These are phyloP conservation scores for Xenus cinereus DNA, from an alignment of 2,113 vertebrate genomes.

Conservation along the genomic window DNA sequence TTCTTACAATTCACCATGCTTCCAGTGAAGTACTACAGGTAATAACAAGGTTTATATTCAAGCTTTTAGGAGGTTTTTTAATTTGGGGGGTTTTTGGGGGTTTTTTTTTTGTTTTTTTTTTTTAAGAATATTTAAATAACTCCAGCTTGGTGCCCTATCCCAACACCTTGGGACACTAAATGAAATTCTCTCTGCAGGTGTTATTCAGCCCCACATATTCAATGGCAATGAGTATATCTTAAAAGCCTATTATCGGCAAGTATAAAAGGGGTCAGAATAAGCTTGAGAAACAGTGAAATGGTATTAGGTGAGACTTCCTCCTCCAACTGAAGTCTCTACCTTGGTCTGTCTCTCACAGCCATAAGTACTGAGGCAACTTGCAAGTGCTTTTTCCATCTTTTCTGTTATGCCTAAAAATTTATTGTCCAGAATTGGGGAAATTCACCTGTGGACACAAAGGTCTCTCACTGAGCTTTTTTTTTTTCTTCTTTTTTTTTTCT, in stretches of 20 bases:
- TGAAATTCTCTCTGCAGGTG: neutral
- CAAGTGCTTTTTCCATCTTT: neutral
- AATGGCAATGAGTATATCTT: neutral
- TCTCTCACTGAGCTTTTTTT: neutral
- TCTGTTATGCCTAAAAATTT: neutral
- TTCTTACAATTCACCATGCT: neutral
- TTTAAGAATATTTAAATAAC: neutral
- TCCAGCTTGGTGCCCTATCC: neutral
- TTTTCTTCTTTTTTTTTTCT: neutral
- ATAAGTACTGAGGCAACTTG: neutral
- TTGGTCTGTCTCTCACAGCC: neutral
- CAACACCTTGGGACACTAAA: neutral
- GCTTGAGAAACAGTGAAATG: neutral
- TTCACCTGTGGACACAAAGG: neutral
- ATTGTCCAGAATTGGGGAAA: neutral
- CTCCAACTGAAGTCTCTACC: neutral
- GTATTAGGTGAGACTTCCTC: neutral
- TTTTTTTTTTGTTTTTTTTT: too few relatives aligned
- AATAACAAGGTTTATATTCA: neutral
- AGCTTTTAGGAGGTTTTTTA: neutral
- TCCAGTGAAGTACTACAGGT: neutral
- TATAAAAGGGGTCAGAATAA: neutral
- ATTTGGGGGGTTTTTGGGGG: too few relatives aligned
- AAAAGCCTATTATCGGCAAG: neutral
- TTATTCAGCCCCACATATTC: neutral